Percentiles rank a stretch among this genome's conserved stretches.
phyloP scores from a whole-genome alignment of 2,113 vertebrate species.

The Campylomormyrus tamandua region DNA sequence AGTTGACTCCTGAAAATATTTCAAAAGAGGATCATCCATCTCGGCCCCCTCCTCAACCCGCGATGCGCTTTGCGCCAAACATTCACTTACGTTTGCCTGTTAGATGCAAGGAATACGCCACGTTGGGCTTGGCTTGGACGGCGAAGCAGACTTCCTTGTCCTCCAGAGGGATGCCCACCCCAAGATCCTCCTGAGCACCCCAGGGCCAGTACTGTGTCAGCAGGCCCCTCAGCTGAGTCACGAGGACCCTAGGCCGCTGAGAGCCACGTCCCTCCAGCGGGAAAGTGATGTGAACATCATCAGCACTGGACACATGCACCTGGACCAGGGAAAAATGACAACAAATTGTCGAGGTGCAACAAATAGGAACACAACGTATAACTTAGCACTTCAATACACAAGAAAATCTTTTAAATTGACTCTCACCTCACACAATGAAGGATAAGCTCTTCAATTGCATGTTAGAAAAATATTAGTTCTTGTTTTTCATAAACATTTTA shows the following conservation, averaged over 20 bases:
- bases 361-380: not conserved
- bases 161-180: slow-evolving; percentile 34
- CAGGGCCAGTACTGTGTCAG: slow-evolving; percentile 34
- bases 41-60: too few species aligned
- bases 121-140: slow-evolving; percentile 28
- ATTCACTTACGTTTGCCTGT: slow-evolving; percentile 35
- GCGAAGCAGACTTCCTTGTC: slow-evolving; percentile 40
- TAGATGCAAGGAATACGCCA: slow-evolving; percentile 33
- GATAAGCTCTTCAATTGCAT: not conserved
- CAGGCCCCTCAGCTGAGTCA: slow-evolving; percentile 16
- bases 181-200: slow-evolving; percentile 20
- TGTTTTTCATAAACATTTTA: not conserved
- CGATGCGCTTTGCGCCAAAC: not conserved
- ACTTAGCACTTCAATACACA: not conserved
- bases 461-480: not conserved
- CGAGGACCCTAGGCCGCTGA: not conserved
- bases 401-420: not conserved
- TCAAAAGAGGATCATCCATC: not conserved
- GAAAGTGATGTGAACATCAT: slow-evolving; percentile 30
- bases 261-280: slow-evolving; percentile 29
- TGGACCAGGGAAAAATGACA: not conserved
- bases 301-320: slow-evolving; percentile 26
- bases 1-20: slow-evolving; percentile 36
- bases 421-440: not conserved
- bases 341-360: not conserved